Conservation (phyloP, 2,888 invertebrate species). For the Coleophora deauratella region DNA sequence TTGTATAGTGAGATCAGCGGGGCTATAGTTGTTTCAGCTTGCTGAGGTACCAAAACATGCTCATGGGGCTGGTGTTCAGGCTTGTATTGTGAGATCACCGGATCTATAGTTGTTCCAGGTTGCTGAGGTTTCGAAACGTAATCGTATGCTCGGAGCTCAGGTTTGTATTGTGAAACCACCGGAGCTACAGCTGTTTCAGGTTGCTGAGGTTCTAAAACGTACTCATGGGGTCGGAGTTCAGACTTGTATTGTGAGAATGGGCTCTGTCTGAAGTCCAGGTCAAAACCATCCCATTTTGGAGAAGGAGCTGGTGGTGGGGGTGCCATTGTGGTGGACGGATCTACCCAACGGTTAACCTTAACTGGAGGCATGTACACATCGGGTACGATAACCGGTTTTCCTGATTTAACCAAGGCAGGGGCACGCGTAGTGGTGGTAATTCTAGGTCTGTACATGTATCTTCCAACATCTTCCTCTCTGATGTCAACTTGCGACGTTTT, state of each 20-base stretch:
- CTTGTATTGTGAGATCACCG: no score
- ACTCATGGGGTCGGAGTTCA: neutral
- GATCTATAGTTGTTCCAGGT: no score
- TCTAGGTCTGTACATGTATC: slow-evolving; percentile 26
- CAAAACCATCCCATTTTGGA: slow-evolving; percentile 22
- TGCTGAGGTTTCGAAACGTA: no score
- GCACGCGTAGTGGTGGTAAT: slow-evolving; percentile 14
- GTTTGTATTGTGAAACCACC: no score
- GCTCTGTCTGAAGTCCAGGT: slow-evolving; percentile 13
- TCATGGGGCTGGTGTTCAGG: no score
- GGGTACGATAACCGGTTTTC: neutral
- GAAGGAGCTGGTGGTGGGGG: slow-evolving; percentile 16
- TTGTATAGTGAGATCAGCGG: no score
- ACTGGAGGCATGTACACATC: no score
- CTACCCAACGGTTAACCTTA: neutral
- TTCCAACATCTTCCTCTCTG: slow-evolving; percentile 32
- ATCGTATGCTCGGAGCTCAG: no score
- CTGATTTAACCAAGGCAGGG: slow-evolving; percentile 4
- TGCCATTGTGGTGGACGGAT: slow-evolving; percentile 16
- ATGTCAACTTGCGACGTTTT: slow-evolving; percentile 33
- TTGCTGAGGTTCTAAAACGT: neutral
- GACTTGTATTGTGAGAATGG: slow-evolving; percentile 3
- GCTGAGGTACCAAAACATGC: no score
- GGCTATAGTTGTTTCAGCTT: neutral
- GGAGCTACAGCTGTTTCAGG: no score